Evolutionary conservation across 2,888 invertebrate genomes (phyloP).

Genomic region (Poecilobothrus nobilitatus): DNA sequence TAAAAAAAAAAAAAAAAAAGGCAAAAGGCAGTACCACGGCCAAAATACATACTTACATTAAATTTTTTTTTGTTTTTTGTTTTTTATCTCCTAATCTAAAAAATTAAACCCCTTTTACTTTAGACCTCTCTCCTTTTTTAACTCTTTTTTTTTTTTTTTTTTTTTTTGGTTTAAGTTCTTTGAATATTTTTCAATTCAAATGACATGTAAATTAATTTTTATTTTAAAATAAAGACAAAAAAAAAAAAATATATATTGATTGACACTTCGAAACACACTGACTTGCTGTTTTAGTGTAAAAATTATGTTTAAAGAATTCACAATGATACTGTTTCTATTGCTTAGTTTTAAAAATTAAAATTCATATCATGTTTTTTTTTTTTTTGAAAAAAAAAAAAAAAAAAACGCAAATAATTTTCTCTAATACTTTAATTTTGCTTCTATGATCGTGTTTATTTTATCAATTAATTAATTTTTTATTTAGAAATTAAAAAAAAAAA

Average conservation of each 20-base stretch:
- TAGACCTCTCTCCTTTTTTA: too few relatives aligned
- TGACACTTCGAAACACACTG: background rate
- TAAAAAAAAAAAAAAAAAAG: background rate
- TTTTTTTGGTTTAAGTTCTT: too few relatives aligned
- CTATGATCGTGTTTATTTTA: background rate
- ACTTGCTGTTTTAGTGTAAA: background rate
- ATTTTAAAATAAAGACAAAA: too few relatives aligned
- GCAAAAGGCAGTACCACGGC: background rate
- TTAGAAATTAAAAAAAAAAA: too few relatives aligned
- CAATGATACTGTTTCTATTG: background rate
- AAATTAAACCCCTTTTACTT: too few relatives aligned
- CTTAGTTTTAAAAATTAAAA: background rate
- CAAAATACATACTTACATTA: too few relatives aligned
- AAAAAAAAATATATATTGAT: background rate
- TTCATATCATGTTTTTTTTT: background rate
- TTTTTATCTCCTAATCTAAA: too few relatives aligned
- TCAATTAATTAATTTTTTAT: background rate
- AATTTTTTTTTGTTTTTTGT: too few relatives aligned
- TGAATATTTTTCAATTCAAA: background rate
- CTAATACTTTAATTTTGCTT: background rate
- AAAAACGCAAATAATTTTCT: background rate
- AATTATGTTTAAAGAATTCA: background rate
- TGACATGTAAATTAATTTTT: background rate
- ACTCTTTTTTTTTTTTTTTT: too few relatives aligned
- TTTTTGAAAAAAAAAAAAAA: background rate